Conservation (phyloP, 2,113 vertebrate genomes). For the Antennarius striatus region DNA sequence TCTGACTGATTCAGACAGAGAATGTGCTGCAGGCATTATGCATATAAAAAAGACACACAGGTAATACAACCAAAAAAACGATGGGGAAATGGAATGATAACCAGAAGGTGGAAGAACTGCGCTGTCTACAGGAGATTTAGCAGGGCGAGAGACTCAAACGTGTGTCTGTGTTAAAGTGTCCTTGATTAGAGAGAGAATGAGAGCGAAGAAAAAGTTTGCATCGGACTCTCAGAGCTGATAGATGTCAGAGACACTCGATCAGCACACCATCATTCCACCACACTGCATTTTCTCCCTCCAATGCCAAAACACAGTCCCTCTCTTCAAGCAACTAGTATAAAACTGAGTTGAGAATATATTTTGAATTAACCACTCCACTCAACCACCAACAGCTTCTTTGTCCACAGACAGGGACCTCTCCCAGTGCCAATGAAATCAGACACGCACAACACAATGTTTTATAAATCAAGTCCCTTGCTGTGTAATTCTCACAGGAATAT, state of each 20-base stretch:
- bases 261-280: constrained; percentile 50
- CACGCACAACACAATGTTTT: background rate
- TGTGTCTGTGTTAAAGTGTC: too few relatives aligned
- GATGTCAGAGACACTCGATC: constrained; percentile 27
- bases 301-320: constrained; percentile 27
- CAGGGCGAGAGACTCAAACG: too few relatives aligned
- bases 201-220: background rate
- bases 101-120: constrained; percentile 1
- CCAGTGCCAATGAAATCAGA: constrained; percentile 6
- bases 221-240: background rate
- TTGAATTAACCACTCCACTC: constrained; percentile 18
- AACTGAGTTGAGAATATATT: constrained; percentile 28
- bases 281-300: constrained; percentile 34
- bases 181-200: constrained; percentile 25
- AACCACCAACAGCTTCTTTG: constrained; percentile 11
- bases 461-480: too few relatives aligned
- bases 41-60: too few relatives aligned
- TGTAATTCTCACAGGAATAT: too few relatives aligned
- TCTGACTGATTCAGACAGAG: too few relatives aligned
- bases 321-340: constrained; percentile 43
- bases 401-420: constrained; percentile 51
- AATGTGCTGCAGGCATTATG: too few relatives aligned
- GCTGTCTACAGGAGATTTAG: too few relatives aligned
- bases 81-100: background rate
- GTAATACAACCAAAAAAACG: too few relatives aligned